Evolutionary conservation across 2,113 vertebrate species (phyloP).

Genomic region (Thalassarche chlororhynchos): DNA sequence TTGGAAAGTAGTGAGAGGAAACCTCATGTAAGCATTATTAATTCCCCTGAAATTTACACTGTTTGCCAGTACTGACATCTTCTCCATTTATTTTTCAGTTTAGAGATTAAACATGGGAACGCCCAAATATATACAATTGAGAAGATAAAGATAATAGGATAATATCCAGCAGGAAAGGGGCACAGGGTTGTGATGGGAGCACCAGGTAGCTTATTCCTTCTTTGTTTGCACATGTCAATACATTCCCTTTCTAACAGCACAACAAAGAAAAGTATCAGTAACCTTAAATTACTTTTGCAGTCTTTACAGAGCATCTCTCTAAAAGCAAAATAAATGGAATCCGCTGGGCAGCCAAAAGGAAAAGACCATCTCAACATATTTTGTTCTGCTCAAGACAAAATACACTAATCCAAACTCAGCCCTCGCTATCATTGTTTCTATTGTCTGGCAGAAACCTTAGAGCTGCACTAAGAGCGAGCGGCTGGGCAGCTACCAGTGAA

Average conservation of each 20-base stretch:
- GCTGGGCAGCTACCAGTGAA: background rate
- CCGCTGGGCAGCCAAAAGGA: background rate
- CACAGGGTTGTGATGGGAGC: background rate
- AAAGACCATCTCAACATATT: background rate
- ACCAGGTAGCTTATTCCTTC: background rate
- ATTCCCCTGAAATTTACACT: background rate
- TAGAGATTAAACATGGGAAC: background rate
- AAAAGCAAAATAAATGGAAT: constrained; percentile 1
- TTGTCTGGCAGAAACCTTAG: background rate
- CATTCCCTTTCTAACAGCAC: background rate
- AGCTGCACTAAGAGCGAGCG: accelerated
- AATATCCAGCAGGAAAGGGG: background rate
- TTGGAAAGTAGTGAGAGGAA: background rate
- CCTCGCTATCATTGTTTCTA: background rate
- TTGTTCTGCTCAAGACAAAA: background rate
- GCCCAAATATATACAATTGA: accelerated
- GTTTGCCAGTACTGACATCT: background rate
- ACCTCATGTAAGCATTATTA: background rate
- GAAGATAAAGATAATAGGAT: background rate
- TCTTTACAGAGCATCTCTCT: constrained; percentile 3
- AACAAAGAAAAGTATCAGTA: background rate
- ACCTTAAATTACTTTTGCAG: background rate
- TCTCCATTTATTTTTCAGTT: background rate
- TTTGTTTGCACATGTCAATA: background rate
- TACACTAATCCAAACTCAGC: background rate